phyloP scores from a whole-genome alignment of 2,113 vertebrate genomes.

The Pampusana beccarii region DNA sequence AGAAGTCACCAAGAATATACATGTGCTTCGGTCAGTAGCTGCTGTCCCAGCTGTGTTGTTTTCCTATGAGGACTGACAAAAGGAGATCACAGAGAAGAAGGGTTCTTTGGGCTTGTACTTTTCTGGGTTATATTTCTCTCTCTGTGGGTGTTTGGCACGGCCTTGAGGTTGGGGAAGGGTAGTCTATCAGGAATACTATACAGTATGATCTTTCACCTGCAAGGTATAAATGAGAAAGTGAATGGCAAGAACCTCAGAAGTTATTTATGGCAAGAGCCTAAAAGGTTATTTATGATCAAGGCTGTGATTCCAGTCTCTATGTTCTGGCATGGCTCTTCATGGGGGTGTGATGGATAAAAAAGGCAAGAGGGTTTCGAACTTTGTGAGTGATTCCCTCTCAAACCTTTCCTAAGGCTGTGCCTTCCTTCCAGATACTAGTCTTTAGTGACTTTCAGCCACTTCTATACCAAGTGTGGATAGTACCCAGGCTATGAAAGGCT shows the following conservation, averaged over 20 bases:
- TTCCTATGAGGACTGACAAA: not conserved
- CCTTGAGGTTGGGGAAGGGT: not conserved
- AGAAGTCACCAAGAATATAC: not conserved
- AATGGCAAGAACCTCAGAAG: not conserved
- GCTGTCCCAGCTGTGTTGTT: not conserved
- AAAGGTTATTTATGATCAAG: constrained; percentile 1
- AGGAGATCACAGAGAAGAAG: not conserved
- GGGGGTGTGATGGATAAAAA: not conserved
- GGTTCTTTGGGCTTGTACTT: not conserved
- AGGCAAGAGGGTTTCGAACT: not conserved
- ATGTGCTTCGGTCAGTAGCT: not conserved
- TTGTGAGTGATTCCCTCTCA: not conserved
- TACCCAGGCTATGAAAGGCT: not conserved
- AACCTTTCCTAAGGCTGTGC: not conserved
- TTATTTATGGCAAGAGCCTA: not conserved
- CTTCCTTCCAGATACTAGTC: not conserved
- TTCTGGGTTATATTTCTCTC: not conserved
- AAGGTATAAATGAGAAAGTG: not conserved
- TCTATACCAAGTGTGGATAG: not conserved
- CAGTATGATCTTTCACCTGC: not conserved
- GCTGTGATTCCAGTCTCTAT: not conserved
- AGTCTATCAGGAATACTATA: not conserved
- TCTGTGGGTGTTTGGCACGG: not conserved
- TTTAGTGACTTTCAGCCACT: not conserved
- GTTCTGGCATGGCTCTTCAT: not conserved